Percentiles rank a stretch among this genome's conserved stretches.
These are phyloP conservation scores for Microctenopoma stevenorrisi DNA, from an alignment of 2,797 vertebrate species.

Conservation along the genomic window DNA sequence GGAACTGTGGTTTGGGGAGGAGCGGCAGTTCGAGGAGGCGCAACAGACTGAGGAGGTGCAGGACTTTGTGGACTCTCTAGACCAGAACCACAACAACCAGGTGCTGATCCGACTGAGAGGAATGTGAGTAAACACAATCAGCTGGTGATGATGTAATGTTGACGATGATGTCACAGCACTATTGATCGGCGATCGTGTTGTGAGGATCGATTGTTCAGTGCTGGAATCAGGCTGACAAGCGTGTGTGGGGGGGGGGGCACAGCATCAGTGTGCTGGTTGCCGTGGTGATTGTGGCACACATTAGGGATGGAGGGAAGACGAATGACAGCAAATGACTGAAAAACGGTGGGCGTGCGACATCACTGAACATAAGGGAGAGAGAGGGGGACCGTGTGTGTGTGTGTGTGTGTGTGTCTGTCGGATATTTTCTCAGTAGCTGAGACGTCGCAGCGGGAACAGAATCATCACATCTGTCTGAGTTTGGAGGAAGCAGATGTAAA, in stretches of 20 bases:
- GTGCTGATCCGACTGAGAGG: conserved; percentile 74
- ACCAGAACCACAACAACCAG: conserved; percentile 70
- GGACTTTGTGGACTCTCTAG: conserved; percentile 62
- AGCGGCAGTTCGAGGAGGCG: conserved; percentile 14
- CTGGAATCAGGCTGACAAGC: conserved; percentile 9
- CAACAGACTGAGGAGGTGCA: conserved; percentile 31
- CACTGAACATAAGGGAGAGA: conserved; percentile 17
- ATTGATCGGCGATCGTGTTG: conserved; percentile 5
- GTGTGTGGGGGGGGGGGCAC: neutral
- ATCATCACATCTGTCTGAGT: conserved; percentile 39
- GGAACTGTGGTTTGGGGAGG: conserved; percentile 16
- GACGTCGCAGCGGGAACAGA: conserved; percentile 4
- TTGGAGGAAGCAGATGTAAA: conserved; percentile 26
- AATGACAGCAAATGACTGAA: conserved; percentile 39
- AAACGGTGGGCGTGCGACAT: conserved; percentile 41
- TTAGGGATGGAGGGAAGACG: conserved; percentile 28
- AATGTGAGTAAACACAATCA: conserved; percentile 71
- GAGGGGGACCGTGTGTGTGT: neutral
- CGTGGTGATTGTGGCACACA: conserved; percentile 46
- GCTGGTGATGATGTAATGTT: conserved; percentile 33
- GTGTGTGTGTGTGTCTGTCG: conserved; percentile 9
- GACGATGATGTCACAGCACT: conserved; percentile 2
- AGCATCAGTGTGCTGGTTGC: conserved; percentile 43
- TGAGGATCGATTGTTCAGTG: neutral
- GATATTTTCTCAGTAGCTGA: conserved; percentile 24